Evolutionary conservation across 2,113 vertebrate genomes (phyloP), one percentile per base, ranked within the genome.

Genomic region (Colius striatus): DNA sequence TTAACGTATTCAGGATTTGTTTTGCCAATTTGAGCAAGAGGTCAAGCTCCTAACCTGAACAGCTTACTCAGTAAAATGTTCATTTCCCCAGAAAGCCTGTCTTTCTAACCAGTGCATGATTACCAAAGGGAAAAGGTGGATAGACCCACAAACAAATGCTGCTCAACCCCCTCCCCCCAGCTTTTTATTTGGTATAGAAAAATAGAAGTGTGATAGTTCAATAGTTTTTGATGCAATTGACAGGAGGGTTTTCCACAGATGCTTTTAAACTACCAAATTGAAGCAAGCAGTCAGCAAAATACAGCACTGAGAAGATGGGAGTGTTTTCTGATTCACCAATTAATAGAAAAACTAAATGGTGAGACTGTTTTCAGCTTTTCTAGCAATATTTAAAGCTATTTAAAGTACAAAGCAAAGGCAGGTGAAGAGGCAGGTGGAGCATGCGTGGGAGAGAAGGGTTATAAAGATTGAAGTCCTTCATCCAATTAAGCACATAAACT

Each of bases 251-350:
- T 95, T 88, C 47, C 15, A 22, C 34, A 82, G 60, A 47, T 84
- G 53, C 43, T 91, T 95, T 94, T 81, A 82, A 95, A 91, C 47
- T 89, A 70, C 53, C 70, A 78, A 94, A 89, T 30, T 11, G 10
- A 95, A 91, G 43, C 27, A 93, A 89, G n/a, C n/a, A 81, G 73
- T 79, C 50, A 84, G 67, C 72, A 80, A 82, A 90, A 89, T 41
- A 19, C 18, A 87, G 67, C 45, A 81, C 26, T 48, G 34, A 36
- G 34, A 84, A 92, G 91, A 32, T 13, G 23, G 29, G 61, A 57
- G 23, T 1, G 1, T 36, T 58, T 95, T 80, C 54, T 73, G 68
- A 47, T 91, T 90, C 87, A 15, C 50, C 81, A 84, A 5, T 94
- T 94, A 89, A 60, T 21, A 51, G 68, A 62, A 90, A 80, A 79